Percentiles rank a stretch among this genome's conserved stretches.
These are phyloP conservation scores for Geotrypetes seraphini DNA, from an alignment of 2,797 vertebrate species.

Conservation along the genomic window DNA sequence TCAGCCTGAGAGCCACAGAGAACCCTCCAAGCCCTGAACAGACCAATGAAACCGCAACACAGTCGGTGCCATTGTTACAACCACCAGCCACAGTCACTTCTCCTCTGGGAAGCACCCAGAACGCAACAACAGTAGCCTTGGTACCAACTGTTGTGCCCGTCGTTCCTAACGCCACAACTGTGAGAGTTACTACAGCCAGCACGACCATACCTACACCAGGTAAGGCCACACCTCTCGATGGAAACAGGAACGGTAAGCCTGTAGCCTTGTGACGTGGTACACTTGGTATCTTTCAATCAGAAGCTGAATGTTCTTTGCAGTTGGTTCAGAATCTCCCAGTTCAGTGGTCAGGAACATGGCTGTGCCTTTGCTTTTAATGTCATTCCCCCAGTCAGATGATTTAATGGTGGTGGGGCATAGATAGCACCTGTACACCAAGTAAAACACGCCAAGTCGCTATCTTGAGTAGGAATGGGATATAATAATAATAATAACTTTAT, in stretches of 20 bases:
- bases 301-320: accelerated
- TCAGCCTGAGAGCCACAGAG: conserved; percentile 29
- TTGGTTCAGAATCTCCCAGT: too few species aligned
- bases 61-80: conserved; percentile 8
- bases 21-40: conserved; percentile 34
- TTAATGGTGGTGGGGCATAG: too few species aligned
- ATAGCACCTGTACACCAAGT: too few species aligned
- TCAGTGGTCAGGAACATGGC: too few species aligned
- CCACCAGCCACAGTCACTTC: conserved; percentile 4
- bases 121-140: background rate
- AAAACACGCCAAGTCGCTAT: too few species aligned
- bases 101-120: background rate
- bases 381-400: too few species aligned
- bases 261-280: conserved; percentile 5
- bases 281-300: background rate
- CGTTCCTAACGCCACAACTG: conserved; percentile 12
- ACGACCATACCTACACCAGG: conserved; percentile 41
- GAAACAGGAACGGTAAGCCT: too few species aligned
- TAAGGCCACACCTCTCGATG: too few species aligned
- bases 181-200: conserved; percentile 11
- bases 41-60: conserved; percentile 25
- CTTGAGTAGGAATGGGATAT: too few species aligned
- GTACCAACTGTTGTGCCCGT: conserved; percentile 21
- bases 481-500: too few species aligned
- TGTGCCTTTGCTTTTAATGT: too few species aligned